These are phyloP conservation scores for Conus betulinus DNA, from an alignment of 1,140 invertebrate genomes.

Conservation along the genomic window DNA sequence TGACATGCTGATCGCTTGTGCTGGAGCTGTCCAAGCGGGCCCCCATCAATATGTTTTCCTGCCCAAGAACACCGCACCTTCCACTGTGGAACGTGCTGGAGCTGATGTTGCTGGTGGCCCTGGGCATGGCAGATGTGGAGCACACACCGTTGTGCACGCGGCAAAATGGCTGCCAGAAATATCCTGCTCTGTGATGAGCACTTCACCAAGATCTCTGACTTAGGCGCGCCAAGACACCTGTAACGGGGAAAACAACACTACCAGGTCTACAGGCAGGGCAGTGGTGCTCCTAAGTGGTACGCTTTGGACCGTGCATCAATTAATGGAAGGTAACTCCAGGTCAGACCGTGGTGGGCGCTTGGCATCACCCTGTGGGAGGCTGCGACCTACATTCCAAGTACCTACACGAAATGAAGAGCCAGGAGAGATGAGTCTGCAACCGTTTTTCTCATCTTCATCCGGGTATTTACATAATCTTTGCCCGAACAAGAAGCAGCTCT, in stretches of 20 bases:
- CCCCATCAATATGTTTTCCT: conserved; percentile 76
- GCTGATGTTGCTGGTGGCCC: conserved; percentile 62
- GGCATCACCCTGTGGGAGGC: conserved; percentile 76
- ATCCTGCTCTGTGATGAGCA: conserved; percentile 89
- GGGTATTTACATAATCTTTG: too few relatives aligned
- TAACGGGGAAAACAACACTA: conserved; percentile 73
- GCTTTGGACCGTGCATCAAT: conserved; percentile 75
- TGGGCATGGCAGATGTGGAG: conserved; percentile 94
- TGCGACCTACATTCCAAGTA: conserved; percentile 72
- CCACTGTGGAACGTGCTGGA: conserved; percentile 34
- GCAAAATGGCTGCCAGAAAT: conserved; percentile 94
- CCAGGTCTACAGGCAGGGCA: conserved; percentile 68
- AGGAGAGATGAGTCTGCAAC: too few relatives aligned
- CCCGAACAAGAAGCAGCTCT: too few relatives aligned
- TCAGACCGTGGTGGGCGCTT: conserved; percentile 75
- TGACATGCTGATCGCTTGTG: conserved; percentile 76
- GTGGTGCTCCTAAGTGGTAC: conserved; percentile 76
- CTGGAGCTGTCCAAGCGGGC: conserved; percentile 77
- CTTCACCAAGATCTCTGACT: conserved; percentile 90
- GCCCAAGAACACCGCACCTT: conserved; percentile 66
- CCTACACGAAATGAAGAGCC: conserved; percentile 55
- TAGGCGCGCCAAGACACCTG: conserved; percentile 74
- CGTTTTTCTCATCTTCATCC: too few relatives aligned
- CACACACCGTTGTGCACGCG: conserved; percentile 87
- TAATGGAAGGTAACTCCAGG: conserved; percentile 74